Percentiles rank a stretch among this genome's conserved stretches.
Conservation (phyloP, 2,797 vertebrate species). For the Macropodus opercularis region DNA sequence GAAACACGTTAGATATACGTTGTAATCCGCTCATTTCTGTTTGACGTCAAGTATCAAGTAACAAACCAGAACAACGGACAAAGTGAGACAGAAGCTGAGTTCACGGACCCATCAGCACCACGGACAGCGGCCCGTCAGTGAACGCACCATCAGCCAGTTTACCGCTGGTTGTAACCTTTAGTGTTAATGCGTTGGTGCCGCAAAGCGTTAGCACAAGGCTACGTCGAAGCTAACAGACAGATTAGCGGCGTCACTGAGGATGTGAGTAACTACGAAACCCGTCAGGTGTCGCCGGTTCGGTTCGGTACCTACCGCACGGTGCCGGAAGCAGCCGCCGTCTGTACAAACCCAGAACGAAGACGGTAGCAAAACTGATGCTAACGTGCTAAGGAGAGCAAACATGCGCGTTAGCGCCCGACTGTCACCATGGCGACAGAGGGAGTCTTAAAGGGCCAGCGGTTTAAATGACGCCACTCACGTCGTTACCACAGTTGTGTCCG, state of each 20-base stretch:
- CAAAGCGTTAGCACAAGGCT: conserved; percentile 42
- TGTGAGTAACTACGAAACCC: rapidly evolving
- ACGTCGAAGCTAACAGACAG: no score
- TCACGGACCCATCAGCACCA: conserved; percentile 57
- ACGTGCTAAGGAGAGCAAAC: conserved; percentile 9
- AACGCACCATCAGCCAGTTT: no score
- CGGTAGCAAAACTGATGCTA: rapidly evolving
- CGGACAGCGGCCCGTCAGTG: conserved; percentile 56
- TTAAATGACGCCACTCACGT: no score
- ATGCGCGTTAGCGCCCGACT: conserved; percentile 22
- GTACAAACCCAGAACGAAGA: rapidly evolving
- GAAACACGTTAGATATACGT: no score
- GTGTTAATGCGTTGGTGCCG: no score
- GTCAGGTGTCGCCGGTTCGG: rapidly evolving
- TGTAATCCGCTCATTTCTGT: no score
- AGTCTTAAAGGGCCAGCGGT: conserved; percentile 64
- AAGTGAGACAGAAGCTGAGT: no score
- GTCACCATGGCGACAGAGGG: conserved; percentile 47
- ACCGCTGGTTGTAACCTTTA: no score
- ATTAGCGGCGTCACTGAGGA: no score
- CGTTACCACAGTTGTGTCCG: no score
- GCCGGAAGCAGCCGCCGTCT: neutral
- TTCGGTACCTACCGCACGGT: conserved; percentile 6
- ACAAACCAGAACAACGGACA: no score
- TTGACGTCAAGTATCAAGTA: no score